Evolutionary conservation across 2,113 vertebrate genomes (phyloP), one percentile per base, ranked within the genome.

Genomic region (Brienomyrus longianalis): DNA sequence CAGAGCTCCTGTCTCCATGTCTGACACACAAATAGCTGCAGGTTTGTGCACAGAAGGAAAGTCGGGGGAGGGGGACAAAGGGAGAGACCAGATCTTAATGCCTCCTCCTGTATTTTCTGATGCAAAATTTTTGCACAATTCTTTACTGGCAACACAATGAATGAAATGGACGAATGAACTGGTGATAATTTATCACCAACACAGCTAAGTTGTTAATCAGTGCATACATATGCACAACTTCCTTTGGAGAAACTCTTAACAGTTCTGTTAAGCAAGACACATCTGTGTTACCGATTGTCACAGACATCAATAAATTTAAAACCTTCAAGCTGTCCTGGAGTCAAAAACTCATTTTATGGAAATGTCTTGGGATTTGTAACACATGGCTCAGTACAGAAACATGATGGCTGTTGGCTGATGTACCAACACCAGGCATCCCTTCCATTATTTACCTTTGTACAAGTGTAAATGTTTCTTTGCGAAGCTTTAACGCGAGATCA

Each of bases 1-100:
- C 47, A 87, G 83, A 35, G 87, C 51, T 59, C 83, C 84, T 47
- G n/a, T 17, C 48, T 51, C 45, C 19, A 7, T 48, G 83, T 84
- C 83, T 48, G 83, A 84, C 83, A 48, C 83, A 84, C 83, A 48
- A 48, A 84, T 43, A 84, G 83, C 35, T 48, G 21, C 83, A 84
- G 83, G 83, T 84, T 21, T 48, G 17, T 48, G 39, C 83, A 84
- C 19, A 21, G 83, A 84, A 84, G 23, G 83, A 15, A 35, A 35
- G 45, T 19, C 13, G 19, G 35, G 80, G 43, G 56, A 10, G 59
- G 17, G 35, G 35, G 35, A 21, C 80, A 83, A 35, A 39, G 31
- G 31, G 70, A 77, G 11, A 77, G 70, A 39, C 70, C 17, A 35
- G 70, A 39, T 39, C 35, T 77, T 39, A 35, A 77, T 77, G 4